Conservation (phyloP, 92 coral and sea anemone genomes). For the Zoanthus solanderi region DNA sequence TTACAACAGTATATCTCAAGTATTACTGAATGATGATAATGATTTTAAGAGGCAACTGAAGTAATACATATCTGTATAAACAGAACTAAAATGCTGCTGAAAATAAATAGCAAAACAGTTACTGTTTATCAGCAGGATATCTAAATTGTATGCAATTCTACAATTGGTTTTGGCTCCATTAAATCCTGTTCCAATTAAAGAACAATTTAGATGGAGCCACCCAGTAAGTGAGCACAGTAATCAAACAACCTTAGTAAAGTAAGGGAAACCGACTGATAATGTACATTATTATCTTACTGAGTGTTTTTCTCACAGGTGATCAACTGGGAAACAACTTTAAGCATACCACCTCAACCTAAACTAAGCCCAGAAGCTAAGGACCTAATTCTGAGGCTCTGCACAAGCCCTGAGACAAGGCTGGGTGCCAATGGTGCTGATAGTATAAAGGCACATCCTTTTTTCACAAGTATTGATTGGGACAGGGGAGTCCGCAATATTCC, state of each 20-base stretch:
- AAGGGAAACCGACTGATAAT: neutral
- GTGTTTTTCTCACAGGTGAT: slow-evolving; percentile 71
- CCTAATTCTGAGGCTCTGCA: slow-evolving; percentile 87
- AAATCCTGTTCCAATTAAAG: too few species aligned
- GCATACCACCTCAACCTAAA: slow-evolving; percentile 83
- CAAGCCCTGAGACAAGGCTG: slow-evolving; percentile 83
- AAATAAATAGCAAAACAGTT: neutral
- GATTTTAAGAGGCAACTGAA: too few species aligned
- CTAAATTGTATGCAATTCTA: too few species aligned
- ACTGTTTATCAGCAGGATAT: neutral
- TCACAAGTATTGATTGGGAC: slow-evolving; percentile 87
- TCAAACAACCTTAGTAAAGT: neutral
- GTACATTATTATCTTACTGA: neutral
- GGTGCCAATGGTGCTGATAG: slow-evolving; percentile 89
- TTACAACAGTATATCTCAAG: too few species aligned
- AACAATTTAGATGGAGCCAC: neutral
- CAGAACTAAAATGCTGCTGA: too few species aligned
- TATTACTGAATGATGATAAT: too few species aligned
- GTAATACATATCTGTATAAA: too few species aligned
- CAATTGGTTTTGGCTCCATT: too few species aligned
- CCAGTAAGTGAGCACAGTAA: neutral
- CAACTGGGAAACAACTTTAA: slow-evolving; percentile 89
- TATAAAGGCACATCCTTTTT: slow-evolving; percentile 94
- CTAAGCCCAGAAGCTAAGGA: slow-evolving; percentile 86
- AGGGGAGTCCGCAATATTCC: slow-evolving; percentile 77